Conservation (phyloP, 2,888 invertebrate genomes). For the Epirrhoe alternata region DNA sequence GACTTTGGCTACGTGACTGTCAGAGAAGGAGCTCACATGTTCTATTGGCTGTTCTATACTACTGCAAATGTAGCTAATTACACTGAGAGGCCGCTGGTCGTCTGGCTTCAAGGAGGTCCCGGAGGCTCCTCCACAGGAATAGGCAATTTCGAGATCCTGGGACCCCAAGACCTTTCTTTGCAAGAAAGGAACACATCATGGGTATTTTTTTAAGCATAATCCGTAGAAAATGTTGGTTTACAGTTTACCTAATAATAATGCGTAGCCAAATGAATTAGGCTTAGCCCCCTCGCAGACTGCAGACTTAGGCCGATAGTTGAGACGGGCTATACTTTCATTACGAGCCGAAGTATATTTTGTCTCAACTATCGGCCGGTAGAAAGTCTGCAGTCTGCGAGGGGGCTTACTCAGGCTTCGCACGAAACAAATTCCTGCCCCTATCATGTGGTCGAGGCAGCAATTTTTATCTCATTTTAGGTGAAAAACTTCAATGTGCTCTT, state of each 20-base stretch:
- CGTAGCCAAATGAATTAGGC: too few relatives aligned
- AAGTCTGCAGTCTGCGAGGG: too few relatives aligned
- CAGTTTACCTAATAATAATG: background rate
- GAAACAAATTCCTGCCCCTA: too few relatives aligned
- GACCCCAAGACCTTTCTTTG: slow-evolving; percentile 88
- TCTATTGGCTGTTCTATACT: slow-evolving; percentile 94
- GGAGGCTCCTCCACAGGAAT: slow-evolving; percentile 91
- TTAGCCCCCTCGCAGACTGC: too few relatives aligned
- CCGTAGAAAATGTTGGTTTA: background rate
- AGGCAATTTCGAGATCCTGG: slow-evolving; percentile 95
- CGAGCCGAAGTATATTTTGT: too few relatives aligned
- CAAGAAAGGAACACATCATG: slow-evolving; percentile 90
- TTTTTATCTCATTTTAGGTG: slow-evolving; percentile 84
- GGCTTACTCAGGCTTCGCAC: too few relatives aligned
- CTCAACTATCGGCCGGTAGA: too few relatives aligned
- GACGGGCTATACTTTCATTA: too few relatives aligned
- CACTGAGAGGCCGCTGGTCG: slow-evolving; percentile 89
- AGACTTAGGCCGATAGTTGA: too few relatives aligned
- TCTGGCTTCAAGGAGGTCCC: slow-evolving; percentile 96
- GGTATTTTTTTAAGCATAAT: slow-evolving; percentile 75
- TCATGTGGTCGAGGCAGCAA: too few relatives aligned
- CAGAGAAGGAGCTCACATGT: slow-evolving; percentile 91
- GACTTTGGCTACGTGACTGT: slow-evolving; percentile 91
- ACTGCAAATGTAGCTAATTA: slow-evolving; percentile 85
- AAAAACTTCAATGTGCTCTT: slow-evolving; percentile 93